Evolutionary conservation across 1,140 invertebrate species (phyloP).

Genomic region (Neelides sp.): DNA sequence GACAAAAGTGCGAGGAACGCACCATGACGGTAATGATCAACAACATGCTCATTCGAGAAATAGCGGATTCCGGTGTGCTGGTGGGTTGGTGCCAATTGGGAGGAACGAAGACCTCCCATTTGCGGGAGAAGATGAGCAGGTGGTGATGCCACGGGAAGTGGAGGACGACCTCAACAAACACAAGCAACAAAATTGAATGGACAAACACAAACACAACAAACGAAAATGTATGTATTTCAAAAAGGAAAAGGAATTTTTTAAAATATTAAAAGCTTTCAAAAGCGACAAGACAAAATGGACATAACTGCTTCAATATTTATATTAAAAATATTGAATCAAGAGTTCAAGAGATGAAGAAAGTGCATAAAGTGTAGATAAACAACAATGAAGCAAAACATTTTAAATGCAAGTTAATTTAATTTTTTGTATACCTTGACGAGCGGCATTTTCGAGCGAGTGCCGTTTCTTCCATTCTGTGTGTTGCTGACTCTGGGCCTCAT

Average conservation of each 20-base stretch:
- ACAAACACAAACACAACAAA: conserved; percentile 8
- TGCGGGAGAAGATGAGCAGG: conserved; percentile 16
- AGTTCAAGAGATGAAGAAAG: not conserved
- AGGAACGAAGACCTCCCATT: conserved; percentile 7
- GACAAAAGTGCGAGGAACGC: not conserved
- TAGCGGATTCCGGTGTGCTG: not conserved
- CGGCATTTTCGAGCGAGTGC: conserved; percentile 17
- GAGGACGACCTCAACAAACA: conserved; percentile 14
- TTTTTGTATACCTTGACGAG: not conserved
- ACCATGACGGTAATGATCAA: not conserved
- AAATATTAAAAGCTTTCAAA: not conserved
- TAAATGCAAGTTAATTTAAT: not conserved
- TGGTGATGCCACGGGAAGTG: conserved; percentile 17
- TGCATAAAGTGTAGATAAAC: not conserved
- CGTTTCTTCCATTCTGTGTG: conserved; percentile 14
- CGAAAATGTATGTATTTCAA: conserved; percentile 3
- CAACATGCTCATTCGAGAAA: not conserved
- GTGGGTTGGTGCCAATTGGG: not conserved
- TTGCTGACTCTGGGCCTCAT: conserved; percentile 6
- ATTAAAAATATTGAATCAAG: not conserved
- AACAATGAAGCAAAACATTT: not conserved
- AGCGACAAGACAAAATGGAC: not conserved
- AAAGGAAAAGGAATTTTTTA: not conserved
- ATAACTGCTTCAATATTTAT: not conserved
- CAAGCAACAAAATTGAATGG: not conserved